A percentile compares a stretch with the other conserved stretches of the same genome.
phyloP scores from a whole-genome alignment of 2,797 vertebrate species.

The Epinephelus malabaricus region DNA sequence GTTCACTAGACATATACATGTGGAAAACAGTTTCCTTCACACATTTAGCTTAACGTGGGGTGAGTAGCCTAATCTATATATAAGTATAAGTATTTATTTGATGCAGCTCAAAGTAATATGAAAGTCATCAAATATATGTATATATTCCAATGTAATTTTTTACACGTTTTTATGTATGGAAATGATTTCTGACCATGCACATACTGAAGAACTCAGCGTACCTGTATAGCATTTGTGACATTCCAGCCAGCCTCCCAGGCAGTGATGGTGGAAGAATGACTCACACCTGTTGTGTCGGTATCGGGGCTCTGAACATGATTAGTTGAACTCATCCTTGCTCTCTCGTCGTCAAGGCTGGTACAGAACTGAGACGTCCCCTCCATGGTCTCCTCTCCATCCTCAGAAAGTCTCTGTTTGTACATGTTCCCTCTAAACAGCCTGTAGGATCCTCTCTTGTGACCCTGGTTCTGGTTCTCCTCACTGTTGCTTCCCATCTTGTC shows the following conservation, averaged over 20 bases:
- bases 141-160: background rate
- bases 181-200: background rate
- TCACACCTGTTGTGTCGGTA: conserved; percentile 1
- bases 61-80: no score
- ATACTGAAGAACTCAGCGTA: conserved; percentile 25
- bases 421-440: background rate
- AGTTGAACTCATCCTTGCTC: conserved; percentile 10
- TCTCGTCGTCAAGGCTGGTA: conserved; percentile 26
- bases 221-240: conserved; percentile 85
- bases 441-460: conserved; percentile 1
- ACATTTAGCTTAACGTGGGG: no score
- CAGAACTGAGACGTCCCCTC: background rate
- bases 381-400: conserved; percentile 11
- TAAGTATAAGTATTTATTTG: no score
- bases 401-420: conserved; percentile 1
- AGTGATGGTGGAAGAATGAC: conserved; percentile 72
- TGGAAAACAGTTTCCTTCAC: no score
- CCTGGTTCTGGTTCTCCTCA: conserved; percentile 29
- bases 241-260: conserved; percentile 87
- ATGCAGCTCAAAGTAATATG: no score
- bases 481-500: background rate
- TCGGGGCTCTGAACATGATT: conserved; percentile 15
- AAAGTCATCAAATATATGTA: background rate
- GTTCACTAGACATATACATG: no score
- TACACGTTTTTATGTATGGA: background rate